A percentile compares a stretch with the other conserved stretches of the same genome.
These are phyloP conservation scores for Aphidius colemani DNA, from an alignment of 2,888 invertebrate genomes.

Conservation along the genomic window DNA sequence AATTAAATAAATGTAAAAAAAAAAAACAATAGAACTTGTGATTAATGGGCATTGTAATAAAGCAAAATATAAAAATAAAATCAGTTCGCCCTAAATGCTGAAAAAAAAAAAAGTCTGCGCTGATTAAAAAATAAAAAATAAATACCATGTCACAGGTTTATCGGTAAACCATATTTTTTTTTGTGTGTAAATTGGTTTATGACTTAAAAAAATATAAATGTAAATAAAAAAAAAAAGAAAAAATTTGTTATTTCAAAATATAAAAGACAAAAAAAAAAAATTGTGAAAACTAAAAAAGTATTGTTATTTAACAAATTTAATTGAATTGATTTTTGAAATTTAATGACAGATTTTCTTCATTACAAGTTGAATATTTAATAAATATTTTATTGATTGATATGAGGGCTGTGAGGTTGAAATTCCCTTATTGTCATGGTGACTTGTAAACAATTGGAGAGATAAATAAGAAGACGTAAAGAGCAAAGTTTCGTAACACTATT, in stretches of 20 bases:
- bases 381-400: background rate
- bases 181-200: constrained; percentile 38
- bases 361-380: too few species aligned
- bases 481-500: constrained; percentile 3
- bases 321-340: too few species aligned
- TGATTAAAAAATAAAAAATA: background rate
- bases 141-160: constrained; percentile 10
- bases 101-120: too few species aligned
- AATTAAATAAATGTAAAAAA: background rate
- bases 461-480: background rate
- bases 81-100: too few species aligned
- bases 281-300: background rate
- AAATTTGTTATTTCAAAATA: constrained; percentile 52
- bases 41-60: too few species aligned
- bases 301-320: background rate
- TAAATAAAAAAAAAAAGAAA: constrained; percentile 44
- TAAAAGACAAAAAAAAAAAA: background rate
- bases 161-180: constrained; percentile 4
- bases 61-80: too few species aligned
- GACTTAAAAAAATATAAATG: constrained; percentile 48
- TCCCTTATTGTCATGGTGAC: constrained; percentile 35
- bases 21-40: too few species aligned
- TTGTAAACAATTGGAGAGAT: constrained; percentile 30
- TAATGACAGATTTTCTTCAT: too few species aligned
- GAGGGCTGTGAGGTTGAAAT: constrained; percentile 19